phyloP scores from a whole-genome alignment of 2,113 vertebrate genomes.

The Percina caprodes region DNA sequence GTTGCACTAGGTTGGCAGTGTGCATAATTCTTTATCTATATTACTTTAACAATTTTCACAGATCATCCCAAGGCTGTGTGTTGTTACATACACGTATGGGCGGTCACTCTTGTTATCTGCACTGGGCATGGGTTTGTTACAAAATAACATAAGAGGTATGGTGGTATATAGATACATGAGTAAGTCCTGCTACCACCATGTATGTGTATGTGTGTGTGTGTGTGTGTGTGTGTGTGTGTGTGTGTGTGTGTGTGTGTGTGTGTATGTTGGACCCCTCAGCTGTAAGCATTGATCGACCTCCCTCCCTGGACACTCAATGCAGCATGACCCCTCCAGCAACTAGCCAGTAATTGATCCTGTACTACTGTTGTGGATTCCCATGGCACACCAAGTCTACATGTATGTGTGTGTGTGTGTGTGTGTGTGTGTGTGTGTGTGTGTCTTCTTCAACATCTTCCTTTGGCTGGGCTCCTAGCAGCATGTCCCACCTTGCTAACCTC shows the following conservation, averaged over 20 bases:
- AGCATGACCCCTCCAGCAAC: conserved; percentile 80
- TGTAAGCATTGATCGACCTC: conserved; percentile 77
- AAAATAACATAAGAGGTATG: background rate
- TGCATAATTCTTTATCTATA: conserved; percentile 10
- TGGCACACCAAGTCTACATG: conserved; percentile 56
- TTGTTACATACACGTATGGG: conserved; percentile 19
- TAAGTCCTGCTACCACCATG: conserved; percentile 39
- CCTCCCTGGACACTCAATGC: conserved; percentile 73
- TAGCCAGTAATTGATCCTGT: conserved; percentile 82
- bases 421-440: conserved; percentile 36
- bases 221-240: conserved; percentile 59
- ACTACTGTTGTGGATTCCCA: conserved; percentile 72
- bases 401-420: conserved; percentile 41
- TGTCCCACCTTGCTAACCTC: conserved; percentile 57
- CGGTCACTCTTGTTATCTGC: conserved; percentile 45
- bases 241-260: conserved; percentile 61
- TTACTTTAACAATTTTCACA: conserved; percentile 18
- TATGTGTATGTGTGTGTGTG: conserved; percentile 50
- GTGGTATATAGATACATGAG: conserved; percentile 43
- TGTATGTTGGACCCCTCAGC: conserved; percentile 69
- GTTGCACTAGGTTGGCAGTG: conserved; percentile 2
- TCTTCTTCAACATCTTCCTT: conserved; percentile 54
- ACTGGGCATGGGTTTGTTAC: conserved; percentile 32
- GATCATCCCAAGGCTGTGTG: conserved; percentile 14
- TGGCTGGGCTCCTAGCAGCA: conserved; percentile 52